Conservation (phyloP, 2,888 invertebrate species). For the Brachyptera putata region DNA sequence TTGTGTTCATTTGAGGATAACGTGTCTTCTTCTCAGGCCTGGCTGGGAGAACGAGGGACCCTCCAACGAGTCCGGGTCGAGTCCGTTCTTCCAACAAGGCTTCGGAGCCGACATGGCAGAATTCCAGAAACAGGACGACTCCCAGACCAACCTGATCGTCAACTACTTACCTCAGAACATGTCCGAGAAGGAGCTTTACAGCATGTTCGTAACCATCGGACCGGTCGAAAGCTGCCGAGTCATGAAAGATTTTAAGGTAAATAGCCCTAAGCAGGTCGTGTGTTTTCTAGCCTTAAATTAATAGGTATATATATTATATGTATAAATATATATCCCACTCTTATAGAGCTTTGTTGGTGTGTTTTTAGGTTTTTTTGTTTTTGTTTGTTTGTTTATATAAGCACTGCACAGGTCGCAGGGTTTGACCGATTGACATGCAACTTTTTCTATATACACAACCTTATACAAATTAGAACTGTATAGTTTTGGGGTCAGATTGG, state of each 20-base stretch:
- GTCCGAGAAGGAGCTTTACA: slow-evolving; percentile 84
- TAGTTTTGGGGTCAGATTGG: no score
- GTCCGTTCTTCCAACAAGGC: slow-evolving; percentile 14
- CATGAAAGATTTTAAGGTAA: slow-evolving; percentile 83
- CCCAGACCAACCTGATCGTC: slow-evolving; percentile 79
- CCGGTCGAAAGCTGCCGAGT: slow-evolving; percentile 86
- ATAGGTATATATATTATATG: not conserved
- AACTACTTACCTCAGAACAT: slow-evolving; percentile 94
- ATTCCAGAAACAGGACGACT: slow-evolving; percentile 29
- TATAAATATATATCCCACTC: no score
- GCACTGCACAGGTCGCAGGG: no score
- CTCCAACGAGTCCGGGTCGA: slow-evolving; percentile 19
- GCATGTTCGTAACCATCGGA: slow-evolving; percentile 84
- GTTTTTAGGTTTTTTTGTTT: no score
- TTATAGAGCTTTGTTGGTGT: no score
- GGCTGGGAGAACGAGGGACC: slow-evolving; percentile 27
- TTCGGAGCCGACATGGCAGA: slow-evolving; percentile 22
- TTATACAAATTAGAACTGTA: no score
- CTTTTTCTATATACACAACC: no score
- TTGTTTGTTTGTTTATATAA: no score
- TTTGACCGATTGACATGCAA: no score
- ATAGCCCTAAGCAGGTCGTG: slow-evolving; percentile 27
- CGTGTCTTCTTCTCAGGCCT: not conserved
- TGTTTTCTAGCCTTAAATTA: not conserved
- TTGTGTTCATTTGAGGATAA: no score